These are phyloP conservation scores for Centropyge bicolor DNA, from an alignment of 2,797 vertebrate genomes.

Conservation along the genomic window DNA sequence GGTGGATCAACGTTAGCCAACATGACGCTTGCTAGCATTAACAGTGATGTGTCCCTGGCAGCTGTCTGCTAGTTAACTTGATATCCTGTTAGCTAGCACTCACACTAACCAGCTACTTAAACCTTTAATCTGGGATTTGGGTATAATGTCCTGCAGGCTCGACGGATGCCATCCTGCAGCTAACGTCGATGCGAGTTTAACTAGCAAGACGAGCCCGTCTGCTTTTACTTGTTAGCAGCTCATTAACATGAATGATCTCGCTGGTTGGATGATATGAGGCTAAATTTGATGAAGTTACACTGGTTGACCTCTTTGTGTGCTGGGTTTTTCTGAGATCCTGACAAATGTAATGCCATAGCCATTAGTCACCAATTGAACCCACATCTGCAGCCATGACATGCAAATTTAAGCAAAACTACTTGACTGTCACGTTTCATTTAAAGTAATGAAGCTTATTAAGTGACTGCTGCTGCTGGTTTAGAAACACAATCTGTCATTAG, in stretches of 20 bases:
- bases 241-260: neutral
- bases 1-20: constrained; percentile 45
- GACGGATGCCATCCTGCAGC: constrained; percentile 27
- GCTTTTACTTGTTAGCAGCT: constrained; percentile 31
- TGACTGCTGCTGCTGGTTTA: neutral
- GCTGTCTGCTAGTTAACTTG: constrained; percentile 70
- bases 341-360: neutral
- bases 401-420: neutral
- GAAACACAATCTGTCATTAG: neutral
- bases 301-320: neutral
- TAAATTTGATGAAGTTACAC: neutral
- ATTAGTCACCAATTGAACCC: neutral
- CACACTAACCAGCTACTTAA: constrained; percentile 59
- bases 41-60: constrained; percentile 48
- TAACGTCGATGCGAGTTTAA: constrained; percentile 27
- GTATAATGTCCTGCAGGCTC: constrained; percentile 35
- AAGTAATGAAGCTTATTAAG: neutral
- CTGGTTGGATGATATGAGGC: neutral
- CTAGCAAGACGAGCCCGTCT: constrained; percentile 25
- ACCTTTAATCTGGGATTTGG: constrained; percentile 75
- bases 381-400: neutral
- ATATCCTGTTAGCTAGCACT: constrained; percentile 54
- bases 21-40: constrained; percentile 53
- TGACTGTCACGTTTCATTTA: neutral
- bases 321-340: neutral